A percentile compares a stretch with the other conserved stretches of the same genome.
Conservation (phyloP, 2,797 vertebrate species). For the Alfaro cultratus region DNA sequence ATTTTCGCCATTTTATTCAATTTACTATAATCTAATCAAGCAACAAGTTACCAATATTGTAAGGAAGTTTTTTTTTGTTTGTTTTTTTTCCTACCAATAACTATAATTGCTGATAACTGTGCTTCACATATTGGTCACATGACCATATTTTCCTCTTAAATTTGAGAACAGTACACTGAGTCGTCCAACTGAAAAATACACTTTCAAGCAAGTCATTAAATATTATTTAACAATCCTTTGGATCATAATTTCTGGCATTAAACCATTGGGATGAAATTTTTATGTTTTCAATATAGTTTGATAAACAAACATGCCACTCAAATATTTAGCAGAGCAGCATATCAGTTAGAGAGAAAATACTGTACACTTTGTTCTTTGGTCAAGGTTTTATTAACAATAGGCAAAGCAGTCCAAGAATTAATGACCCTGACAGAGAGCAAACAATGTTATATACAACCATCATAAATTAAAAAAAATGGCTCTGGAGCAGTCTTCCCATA, state of each 20-base stretch:
- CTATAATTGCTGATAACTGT: background rate
- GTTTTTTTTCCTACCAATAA: no score
- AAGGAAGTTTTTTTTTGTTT: no score
- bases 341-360: constrained; percentile 1
- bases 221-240: background rate
- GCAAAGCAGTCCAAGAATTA: constrained; percentile 10
- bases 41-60: background rate
- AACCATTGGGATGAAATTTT: background rate
- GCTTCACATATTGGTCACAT: background rate
- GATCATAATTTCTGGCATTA: background rate
- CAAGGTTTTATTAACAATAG: constrained; percentile 39
- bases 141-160: background rate
- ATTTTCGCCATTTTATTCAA: background rate
- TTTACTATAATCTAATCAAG: background rate
- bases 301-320: background rate
- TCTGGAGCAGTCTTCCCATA: background rate
- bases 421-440: constrained; percentile 21
- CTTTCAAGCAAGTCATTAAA: background rate
- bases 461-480: constrained; percentile 5
- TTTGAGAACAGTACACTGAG: background rate
- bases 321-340: constrained; percentile 7
- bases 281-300: background rate
- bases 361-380: constrained; percentile 27
- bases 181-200: background rate
- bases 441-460: constrained; percentile 26